Percentiles rank a stretch among this genome's conserved stretches.
Evolutionary conservation across 2,888 invertebrate genomes (phyloP).

Genomic region (Pristionchus mayeri): DNA sequence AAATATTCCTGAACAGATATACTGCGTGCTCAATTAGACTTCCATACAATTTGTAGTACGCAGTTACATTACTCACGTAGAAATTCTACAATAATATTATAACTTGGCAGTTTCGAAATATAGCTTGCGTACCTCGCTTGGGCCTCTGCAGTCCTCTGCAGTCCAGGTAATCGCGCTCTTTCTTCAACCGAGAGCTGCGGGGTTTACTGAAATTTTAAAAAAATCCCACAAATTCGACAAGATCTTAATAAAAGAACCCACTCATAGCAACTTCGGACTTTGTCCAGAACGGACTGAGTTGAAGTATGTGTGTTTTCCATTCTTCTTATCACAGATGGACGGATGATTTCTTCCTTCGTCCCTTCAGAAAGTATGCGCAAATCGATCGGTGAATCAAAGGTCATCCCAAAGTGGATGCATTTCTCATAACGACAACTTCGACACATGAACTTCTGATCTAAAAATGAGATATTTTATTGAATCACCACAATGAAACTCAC

Average conservation of each 20-base stretch:
- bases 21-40: neutral
- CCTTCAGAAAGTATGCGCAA: neutral
- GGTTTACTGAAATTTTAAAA: neutral
- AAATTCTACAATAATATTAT: neutral
- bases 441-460: conserved; percentile 20
- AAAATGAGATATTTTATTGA: neutral
- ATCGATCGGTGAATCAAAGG: neutral
- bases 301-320: neutral
- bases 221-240: neutral
- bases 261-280: neutral
- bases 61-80: neutral
- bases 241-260: neutral
- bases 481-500: neutral
- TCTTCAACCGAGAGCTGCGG: neutral
- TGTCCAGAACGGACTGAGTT: neutral
- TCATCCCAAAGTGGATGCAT: neutral
- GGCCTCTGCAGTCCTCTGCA: neutral
- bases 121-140: neutral
- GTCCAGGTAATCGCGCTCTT: neutral
- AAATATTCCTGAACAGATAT: neutral
- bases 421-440: conserved; percentile 9
- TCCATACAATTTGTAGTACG: neutral
- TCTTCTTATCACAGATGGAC: neutral
- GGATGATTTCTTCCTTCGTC: neutral
- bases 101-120: neutral